Base-by-base conservation (phyloP, 2,888 invertebrate genomes). In the Machimus atricapillus region DNA sequence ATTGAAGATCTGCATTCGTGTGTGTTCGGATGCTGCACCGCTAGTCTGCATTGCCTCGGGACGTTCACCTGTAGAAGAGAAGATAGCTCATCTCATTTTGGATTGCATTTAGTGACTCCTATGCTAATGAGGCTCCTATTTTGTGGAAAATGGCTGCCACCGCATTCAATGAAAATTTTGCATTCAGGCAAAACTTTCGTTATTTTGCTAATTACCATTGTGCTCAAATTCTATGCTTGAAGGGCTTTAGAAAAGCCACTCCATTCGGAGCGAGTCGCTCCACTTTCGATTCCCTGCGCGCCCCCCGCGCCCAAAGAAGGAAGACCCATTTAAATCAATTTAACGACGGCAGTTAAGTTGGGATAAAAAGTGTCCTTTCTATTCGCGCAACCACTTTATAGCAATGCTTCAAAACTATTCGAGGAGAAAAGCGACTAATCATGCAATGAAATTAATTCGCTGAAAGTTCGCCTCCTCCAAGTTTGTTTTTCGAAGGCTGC, bases 1-100 rank as follows among this genome's bases (percentile, higher is more conserved):
- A 37, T 85, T 87, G 56, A 79, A 88, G 52, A 66, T 85, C 19
- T 76, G 66, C 46, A 83, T 78, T 46, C 58, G 85, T 77, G 86
- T 74, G 34, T 79, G 90, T 86, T 90, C 90, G 89, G 90, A 90
- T 88, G 90, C 90, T 87, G 95, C 95, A 88, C 95, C 95, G 90
- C 96, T 96, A 88, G 96, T 96, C 93, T 96, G 96, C 96, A 96
- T 96, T 86, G 96, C 96, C 90, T 96, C 96, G 90, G 96, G 96
- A 91, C 95, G 94, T 92, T 96, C 96, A 90, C 96, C 96, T 96
- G 94, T 79, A 93, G 94, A 91, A 95, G 91, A 88, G 89, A 87
- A 88, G 88, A 87, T 89, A 87, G 88, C 88, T 88, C 79, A 58
- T 85, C 27, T 85, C 37, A 85, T 27, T 74, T 73, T 19, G 74